phyloP scores from a whole-genome alignment of 2,797 vertebrate genomes.

The Bradypodion pumilum region DNA sequence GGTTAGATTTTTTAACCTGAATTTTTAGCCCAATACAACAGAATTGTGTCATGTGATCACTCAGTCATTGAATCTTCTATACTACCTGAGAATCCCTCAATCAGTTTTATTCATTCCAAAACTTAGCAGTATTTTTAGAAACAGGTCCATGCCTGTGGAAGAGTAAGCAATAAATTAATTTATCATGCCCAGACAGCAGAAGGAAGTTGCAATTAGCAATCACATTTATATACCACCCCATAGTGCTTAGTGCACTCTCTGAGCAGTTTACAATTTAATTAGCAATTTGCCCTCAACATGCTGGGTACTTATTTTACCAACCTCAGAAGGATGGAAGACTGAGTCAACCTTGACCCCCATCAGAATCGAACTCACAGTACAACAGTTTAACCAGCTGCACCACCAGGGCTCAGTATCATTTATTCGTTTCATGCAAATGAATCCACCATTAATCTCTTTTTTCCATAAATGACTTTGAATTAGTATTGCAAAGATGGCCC shows the following conservation, averaged over 20 bases:
- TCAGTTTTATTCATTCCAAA: constrained; percentile 17
- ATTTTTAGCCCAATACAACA: background rate
- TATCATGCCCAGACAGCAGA: constrained; percentile 38
- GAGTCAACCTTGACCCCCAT: too few relatives aligned
- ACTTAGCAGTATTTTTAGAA: constrained; percentile 19
- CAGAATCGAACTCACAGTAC: too few relatives aligned
- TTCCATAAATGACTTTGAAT: constrained; percentile 46
- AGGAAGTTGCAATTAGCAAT: too few relatives aligned
- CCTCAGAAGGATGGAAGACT: too few relatives aligned
- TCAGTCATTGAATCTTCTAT: background rate
- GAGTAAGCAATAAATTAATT: constrained; percentile 51
- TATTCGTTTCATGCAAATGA: constrained; percentile 42
- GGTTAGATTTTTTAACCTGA: too few relatives aligned
- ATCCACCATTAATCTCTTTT: constrained; percentile 37
- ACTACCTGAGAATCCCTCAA: background rate
- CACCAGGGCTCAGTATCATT: too few relatives aligned
- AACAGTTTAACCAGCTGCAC: too few relatives aligned
- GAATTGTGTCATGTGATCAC: background rate
- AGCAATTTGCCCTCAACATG: too few relatives aligned
- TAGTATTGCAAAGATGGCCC: constrained; percentile 44
- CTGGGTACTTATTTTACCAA: too few relatives aligned
- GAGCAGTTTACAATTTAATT: too few relatives aligned
- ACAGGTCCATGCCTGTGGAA: constrained; percentile 41
- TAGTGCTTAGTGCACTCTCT: too few relatives aligned
- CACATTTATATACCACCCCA: too few relatives aligned